These are phyloP conservation scores for Cosmia pyralina DNA, from an alignment of 2,888 invertebrate species.

Conservation along the genomic window DNA sequence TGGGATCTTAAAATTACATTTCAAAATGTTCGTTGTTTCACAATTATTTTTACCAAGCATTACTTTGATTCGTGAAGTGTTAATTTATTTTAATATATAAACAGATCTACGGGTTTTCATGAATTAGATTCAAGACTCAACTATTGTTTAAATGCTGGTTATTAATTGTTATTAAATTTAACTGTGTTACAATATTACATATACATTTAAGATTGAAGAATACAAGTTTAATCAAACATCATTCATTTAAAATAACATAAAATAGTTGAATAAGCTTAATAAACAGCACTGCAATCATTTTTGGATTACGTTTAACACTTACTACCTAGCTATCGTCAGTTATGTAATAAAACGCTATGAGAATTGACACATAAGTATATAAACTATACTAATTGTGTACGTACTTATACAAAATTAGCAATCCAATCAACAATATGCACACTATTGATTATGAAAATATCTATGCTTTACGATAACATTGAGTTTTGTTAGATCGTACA, in stretches of 20 bases:
- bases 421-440: constrained; percentile 88
- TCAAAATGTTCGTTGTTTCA: constrained; percentile 84
- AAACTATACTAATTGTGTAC: constrained; percentile 91
- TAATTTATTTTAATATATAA: constrained; percentile 58
- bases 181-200: constrained; percentile 54
- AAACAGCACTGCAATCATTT: constrained; percentile 81
- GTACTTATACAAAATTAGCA: constrained; percentile 90
- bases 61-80: constrained; percentile 68
- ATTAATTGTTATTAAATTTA: constrained; percentile 38
- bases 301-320: constrained; percentile 89
- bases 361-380: constrained; percentile 91
- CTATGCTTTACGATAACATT: constrained; percentile 83
- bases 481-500: constrained; percentile 77
- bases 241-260: constrained; percentile 67
- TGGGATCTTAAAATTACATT: constrained; percentile 75
- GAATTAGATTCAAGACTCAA: constrained; percentile 44
- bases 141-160: constrained; percentile 52
- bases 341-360: constrained; percentile 90
- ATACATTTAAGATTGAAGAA: constrained; percentile 62
- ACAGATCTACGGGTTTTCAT: constrained; percentile 56
- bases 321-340: constrained; percentile 86
- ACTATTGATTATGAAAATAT: constrained; percentile 89
- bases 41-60: constrained; percentile 71
- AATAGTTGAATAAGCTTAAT: constrained; percentile 79
- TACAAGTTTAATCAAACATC: constrained; percentile 56